phyloP scores from a whole-genome alignment of 1,140 invertebrate species.

The Augochlora pura region DNA sequence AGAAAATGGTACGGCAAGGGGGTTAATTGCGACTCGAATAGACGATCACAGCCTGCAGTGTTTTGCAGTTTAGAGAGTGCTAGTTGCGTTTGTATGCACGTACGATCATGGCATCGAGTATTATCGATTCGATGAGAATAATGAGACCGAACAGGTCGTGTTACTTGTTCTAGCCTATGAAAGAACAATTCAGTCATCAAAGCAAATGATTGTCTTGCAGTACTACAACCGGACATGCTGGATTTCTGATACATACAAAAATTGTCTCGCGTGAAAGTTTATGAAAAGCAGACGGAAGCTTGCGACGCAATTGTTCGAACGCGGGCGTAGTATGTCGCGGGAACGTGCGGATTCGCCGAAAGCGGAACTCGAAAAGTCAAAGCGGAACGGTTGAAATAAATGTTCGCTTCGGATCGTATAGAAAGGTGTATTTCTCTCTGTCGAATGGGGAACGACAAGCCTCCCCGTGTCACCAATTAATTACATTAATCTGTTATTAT shows the following conservation, averaged over 20 bases:
- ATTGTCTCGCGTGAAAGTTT: too few species aligned
- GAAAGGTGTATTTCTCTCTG: too few species aligned
- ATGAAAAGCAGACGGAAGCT: too few species aligned
- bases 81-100: not conserved
- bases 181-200: conserved; percentile 23
- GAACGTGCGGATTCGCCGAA: too few species aligned
- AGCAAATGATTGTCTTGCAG: conserved; percentile 31
- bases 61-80: not conserved
- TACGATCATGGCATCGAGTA: not conserved
- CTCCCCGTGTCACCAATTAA: not conserved
- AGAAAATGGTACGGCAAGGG: too few species aligned
- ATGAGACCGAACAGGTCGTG: conserved; percentile 9
- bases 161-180: conserved; percentile 24
- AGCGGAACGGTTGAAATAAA: too few species aligned
- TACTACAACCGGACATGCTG: not conserved
- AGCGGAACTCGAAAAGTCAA: too few species aligned
- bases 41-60: not conserved
- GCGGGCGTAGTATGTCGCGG: too few species aligned
- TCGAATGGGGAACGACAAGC: too few species aligned
- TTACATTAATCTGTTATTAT: conserved; percentile 41
- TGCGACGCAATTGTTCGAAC: too few species aligned
- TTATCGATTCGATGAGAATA: conserved; percentile 37
- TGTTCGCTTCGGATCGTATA: too few species aligned
- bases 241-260: not conserved
- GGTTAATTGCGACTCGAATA: too few species aligned